Evolutionary conservation across 35 echinoderm and acorn worm genomes (phyloP).

Genomic region (Anneissia japonica): DNA sequence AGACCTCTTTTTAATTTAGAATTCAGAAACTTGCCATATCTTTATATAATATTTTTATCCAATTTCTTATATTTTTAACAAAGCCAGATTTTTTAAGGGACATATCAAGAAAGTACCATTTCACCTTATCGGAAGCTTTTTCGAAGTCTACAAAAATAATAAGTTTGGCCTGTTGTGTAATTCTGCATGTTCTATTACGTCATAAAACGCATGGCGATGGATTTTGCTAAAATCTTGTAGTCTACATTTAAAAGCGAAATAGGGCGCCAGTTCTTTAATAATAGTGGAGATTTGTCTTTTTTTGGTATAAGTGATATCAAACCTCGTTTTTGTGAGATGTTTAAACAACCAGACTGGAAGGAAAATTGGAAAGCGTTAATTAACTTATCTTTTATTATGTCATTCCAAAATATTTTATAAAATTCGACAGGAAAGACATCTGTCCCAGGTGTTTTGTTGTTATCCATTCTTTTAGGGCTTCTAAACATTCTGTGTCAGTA

Average conservation of each 20-base stretch:
- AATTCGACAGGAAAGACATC: neutral
- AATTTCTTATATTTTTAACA: neutral
- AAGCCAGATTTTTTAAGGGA: neutral
- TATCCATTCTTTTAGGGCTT: neutral
- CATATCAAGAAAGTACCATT: neutral
- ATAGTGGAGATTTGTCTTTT: neutral
- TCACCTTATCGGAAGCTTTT: neutral
- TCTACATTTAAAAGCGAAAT: constrained; percentile 14
- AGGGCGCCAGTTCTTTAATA: neutral
- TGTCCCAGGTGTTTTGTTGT: neutral
- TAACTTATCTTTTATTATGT: neutral
- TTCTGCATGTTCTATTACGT: neutral
- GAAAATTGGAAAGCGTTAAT: neutral
- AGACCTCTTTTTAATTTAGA: too few species aligned
- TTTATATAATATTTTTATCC: neutral
- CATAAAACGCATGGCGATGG: constrained; percentile 2
- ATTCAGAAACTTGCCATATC: too few species aligned
- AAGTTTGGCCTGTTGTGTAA: neutral
- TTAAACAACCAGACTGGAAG: neutral
- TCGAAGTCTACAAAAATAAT: neutral
- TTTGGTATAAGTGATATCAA: neutral
- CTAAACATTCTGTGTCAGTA: neutral
- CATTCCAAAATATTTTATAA: neutral
- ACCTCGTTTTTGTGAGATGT: neutral
- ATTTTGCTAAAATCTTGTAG: constrained; percentile 13